Conservation (phyloP, 2,113 vertebrate species). For the Scalopus aquaticus region DNA sequence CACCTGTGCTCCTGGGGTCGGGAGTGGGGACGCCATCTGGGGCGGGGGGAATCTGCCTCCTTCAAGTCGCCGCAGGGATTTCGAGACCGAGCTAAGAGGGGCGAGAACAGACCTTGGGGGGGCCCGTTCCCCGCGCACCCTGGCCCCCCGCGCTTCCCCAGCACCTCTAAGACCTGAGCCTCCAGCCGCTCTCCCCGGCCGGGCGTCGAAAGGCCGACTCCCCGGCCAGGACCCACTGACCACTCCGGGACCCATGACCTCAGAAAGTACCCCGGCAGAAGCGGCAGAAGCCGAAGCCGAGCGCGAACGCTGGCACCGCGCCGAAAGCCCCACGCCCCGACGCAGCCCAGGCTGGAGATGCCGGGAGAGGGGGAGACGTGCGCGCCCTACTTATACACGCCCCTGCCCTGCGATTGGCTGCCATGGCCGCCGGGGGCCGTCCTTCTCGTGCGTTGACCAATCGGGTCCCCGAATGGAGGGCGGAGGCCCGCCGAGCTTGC, state of each 20-base stretch:
- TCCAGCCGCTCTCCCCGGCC: not conserved
- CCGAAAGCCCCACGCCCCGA: no score
- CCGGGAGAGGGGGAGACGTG: not conserved
- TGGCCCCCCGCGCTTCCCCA: not conserved
- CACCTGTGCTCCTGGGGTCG: not conserved
- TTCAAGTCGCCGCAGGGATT: not conserved
- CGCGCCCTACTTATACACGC: not conserved
- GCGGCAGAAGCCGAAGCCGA: not conserved
- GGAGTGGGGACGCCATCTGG: not conserved
- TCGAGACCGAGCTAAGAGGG: not conserved
- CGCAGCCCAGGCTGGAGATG: no score
- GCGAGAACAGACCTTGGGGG: not conserved
- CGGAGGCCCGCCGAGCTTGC: fast-evolving
- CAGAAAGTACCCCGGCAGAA: not conserved
- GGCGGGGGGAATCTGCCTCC: not conserved
- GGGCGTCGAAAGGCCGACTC: not conserved
- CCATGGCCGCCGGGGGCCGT: not conserved
- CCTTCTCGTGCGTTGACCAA: not conserved
- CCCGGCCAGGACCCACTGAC: not conserved
- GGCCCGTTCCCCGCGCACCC: no score
- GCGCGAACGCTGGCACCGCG: no score
- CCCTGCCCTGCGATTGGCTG: slow-evolving; percentile 46
- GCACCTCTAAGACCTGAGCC: not conserved
- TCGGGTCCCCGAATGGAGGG: not conserved
- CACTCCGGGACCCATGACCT: not conserved